Conservation (phyloP, 2,113 vertebrate genomes). For the Lophochroa leadbeateri region DNA sequence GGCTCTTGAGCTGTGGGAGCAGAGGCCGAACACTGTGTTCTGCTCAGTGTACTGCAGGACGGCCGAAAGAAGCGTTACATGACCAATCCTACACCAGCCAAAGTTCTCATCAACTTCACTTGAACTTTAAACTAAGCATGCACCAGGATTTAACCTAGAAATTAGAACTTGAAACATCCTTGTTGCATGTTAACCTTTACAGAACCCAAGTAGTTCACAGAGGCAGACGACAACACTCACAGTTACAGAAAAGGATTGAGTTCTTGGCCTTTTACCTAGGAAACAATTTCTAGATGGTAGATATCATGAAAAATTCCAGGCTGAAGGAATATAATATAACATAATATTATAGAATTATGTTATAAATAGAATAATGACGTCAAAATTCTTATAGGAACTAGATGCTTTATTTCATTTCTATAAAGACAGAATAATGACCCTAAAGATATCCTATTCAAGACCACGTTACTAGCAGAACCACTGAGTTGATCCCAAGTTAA, state of each 20-base stretch:
- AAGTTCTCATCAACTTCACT: not conserved
- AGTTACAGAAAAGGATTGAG: fast-evolving
- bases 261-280: not conserved
- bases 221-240: not conserved
- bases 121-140: not conserved
- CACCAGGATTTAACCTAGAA: not conserved
- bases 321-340: not conserved
- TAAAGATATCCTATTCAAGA: not conserved
- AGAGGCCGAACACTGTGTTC: too few species aligned
- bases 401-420: not conserved
- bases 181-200: not conserved
- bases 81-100: not conserved
- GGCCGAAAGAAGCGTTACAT: too few species aligned
- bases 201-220: not conserved
- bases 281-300: not conserved
- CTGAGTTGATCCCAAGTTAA: not conserved
- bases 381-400: not conserved
- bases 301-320: not conserved
- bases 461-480: not conserved
- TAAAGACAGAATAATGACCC: not conserved
- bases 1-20: too few species aligned
- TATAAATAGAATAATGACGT: not conserved
- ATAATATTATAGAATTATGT: not conserved
- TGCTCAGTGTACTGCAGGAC: too few species aligned
- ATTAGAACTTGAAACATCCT: not conserved